Percentiles rank a stretch among this genome's conserved stretches.
Evolutionary conservation across 1,140 invertebrate genomes (phyloP).

Genomic region (Ceratosolen fusciceps): DNA sequence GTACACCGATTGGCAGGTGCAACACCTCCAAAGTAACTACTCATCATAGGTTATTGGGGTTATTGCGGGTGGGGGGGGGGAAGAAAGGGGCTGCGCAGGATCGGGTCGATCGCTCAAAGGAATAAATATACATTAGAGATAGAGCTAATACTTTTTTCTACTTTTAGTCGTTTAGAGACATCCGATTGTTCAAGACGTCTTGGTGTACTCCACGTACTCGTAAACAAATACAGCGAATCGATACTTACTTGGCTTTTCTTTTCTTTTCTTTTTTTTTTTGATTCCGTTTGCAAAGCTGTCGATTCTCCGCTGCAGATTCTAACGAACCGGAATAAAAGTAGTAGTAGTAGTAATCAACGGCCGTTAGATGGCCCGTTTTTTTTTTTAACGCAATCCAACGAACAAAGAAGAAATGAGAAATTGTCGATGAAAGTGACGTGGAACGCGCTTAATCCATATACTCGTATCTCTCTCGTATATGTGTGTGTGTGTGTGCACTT

Average conservation of each 20-base stretch:
- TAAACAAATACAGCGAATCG: not conserved
- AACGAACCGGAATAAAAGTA: not conserved
- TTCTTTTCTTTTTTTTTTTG: not conserved
- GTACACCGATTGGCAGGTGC: too few relatives aligned
- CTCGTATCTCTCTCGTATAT: not conserved
- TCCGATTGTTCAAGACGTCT: constrained; percentile 25
- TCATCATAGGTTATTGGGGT: too few relatives aligned
- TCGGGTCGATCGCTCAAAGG: too few relatives aligned
- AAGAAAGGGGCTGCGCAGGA: too few relatives aligned
- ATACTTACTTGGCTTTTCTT: too few relatives aligned
- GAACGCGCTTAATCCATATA: constrained; percentile 18
- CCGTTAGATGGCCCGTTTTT: not conserved
- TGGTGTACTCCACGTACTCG: not conserved
- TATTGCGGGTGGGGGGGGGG: too few relatives aligned
- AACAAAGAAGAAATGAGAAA: not conserved
- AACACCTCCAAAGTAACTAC: too few relatives aligned
- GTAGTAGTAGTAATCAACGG: not conserved
- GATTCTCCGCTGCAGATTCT: not conserved
- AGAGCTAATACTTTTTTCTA: too few relatives aligned
- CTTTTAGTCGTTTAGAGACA: constrained; percentile 48
- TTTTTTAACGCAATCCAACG: not conserved
- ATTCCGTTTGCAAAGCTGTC: not conserved
- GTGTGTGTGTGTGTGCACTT: too few relatives aligned
- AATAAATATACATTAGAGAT: too few relatives aligned
- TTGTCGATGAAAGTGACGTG: constrained; percentile 11